These are phyloP conservation scores for Caretta caretta DNA, from an alignment of 2,113 vertebrate species.

Conservation along the genomic window DNA sequence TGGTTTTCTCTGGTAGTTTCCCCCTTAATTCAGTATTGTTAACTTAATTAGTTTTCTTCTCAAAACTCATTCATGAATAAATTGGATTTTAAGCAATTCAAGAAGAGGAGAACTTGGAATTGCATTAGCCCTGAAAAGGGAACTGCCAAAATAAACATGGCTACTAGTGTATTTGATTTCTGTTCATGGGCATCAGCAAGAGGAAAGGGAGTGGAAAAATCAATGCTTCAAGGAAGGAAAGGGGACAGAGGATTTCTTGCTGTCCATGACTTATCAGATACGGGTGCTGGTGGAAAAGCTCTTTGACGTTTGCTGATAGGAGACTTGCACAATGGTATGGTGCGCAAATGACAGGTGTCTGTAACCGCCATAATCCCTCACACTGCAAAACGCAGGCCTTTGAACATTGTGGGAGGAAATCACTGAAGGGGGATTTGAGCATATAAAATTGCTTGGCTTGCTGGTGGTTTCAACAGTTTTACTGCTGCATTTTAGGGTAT, in stretches of 20 bases:
- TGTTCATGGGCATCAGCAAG: no score
- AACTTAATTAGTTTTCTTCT: constrained; percentile 36
- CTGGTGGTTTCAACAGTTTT: background rate
- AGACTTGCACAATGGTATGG: background rate
- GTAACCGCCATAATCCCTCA: background rate
- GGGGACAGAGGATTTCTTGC: background rate
- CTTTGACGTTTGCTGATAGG: background rate
- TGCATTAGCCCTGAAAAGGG: background rate
- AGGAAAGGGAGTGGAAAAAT: background rate
- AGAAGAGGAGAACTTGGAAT: background rate
- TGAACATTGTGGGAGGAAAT: background rate
- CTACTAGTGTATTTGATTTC: no score
- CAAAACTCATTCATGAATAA: background rate
- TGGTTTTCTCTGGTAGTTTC: constrained; percentile 7
- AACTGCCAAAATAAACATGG: background rate
- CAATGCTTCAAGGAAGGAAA: background rate
- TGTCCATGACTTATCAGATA: background rate
- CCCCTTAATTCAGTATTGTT: constrained; percentile 25
- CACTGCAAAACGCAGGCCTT: background rate
- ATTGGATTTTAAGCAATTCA: background rate
- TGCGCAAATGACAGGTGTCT: background rate
- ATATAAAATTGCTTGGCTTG: background rate
- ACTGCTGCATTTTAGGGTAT: background rate
- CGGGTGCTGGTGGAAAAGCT: background rate
- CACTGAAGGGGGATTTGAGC: background rate